Evolutionary conservation across 2,888 invertebrate species (phyloP), one percentile per base, ranked within the genome.

Genomic region (Platynereis dumerilii): DNA sequence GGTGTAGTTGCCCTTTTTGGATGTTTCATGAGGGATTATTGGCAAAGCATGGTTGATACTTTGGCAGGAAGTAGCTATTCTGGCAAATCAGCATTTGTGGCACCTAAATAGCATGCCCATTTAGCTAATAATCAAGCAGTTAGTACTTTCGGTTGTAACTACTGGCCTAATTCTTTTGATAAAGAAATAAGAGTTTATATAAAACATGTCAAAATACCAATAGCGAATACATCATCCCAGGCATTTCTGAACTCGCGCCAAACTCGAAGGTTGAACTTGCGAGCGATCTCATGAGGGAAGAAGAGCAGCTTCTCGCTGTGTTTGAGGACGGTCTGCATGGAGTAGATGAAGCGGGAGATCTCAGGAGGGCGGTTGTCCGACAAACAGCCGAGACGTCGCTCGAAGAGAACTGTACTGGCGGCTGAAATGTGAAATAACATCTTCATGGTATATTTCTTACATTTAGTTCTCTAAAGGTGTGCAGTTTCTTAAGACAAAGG

Each of bases 301-400:
- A 48, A 20, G n/a, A 48, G n/a, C 48, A 48, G n/a, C 22, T 48
- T 48, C 48, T 48, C 48, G n/a, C 20, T 48, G n/a, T n/a, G n/a
- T 22, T 22, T 48, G 48, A 48, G 22, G 20, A 48, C 22, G 7
- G 48, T 48, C 22, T 48, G 48, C n/a, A 22, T 48, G 48, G 48
- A n/a, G 20, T n/a, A 10, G 48, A 48, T 48, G 48, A 48, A 48
- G 7, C 22, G 20, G 7, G 5, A n/a, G 48, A 48, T 22, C n/a
- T 48, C 20, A 22, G n/a, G 20, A 3, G 48, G 48, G 17, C n/a
- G 20, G n/a, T n/a, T 3, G 22, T 48, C 48, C 3, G 48, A 48
- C 20, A 48, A 22, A n/a, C 48, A 48, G n/a, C 48, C 48, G 17
- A 48, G 22, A 22, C 48, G 48, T n/a, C 22, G 20, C 17, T 22